Evolutionary conservation across 2,888 invertebrate genomes (phyloP), one percentile per base, ranked within the genome.

Genomic region (Hypomecis punctinalis): DNA sequence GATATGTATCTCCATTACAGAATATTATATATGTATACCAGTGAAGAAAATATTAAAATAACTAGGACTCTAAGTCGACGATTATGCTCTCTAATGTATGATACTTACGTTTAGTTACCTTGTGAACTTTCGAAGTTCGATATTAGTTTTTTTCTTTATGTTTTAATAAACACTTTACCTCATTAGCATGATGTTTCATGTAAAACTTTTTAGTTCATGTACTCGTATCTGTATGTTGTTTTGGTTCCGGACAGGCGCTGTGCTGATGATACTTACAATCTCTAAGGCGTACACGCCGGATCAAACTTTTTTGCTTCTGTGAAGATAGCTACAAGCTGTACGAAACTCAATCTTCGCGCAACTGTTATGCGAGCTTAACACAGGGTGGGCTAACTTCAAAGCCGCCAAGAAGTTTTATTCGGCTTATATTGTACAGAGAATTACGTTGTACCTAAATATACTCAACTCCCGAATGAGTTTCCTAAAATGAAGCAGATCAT

Each of bases 31-130:
- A 83, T 69, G 63, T 85, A 84, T 84, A 88, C 91, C 91, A 91
- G 91, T 91, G 91, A 83, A 84, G 39, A 23, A 71, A 66, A 73
- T 66, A 74, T 76, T 75, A 76, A 68, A 79, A 79, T 81, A 85
- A 76, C 80, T 89, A 88, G 86, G 92, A 90, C 91, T 91, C 80
- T 90, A 90, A 92, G 91, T 91, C 92, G 78, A 80, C 81, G 80
- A 83, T 79, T 83, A 82, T 76, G 80, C 84, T 85, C 84, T 85
- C 85, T 77, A 68, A 69, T 80, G 76, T 84, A 83, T 84, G 83
- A 79, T 87, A 85, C 83, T 85, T 90, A 89, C 80, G 78, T 90
- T 90, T 91, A 92, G 91, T 92, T 92, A 92, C 92, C 92, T 89
- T 82, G 77, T 81, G 92, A 90, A 90, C 92, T 89, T 89, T 80